These are phyloP conservation scores for Micromys minutus DNA, from an alignment of 2,113 vertebrate genomes.

Conservation along the genomic window DNA sequence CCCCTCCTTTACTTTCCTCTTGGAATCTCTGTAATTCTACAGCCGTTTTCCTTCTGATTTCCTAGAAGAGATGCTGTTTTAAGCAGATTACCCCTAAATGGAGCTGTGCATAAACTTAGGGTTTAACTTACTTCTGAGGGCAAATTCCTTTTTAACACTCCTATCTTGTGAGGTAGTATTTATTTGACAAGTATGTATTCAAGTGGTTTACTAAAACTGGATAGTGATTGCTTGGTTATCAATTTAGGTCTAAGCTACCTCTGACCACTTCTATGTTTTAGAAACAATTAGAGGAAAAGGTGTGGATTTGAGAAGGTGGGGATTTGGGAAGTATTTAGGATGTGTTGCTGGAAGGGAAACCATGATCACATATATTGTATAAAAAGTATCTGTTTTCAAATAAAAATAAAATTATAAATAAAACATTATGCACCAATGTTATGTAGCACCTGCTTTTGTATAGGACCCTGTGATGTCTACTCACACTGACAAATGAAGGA, in stretches of 20 bases:
- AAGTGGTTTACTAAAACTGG: neutral
- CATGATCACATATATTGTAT: neutral
- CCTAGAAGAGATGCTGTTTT: conserved; percentile 38
- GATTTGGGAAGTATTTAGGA: neutral
- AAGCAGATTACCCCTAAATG: conserved; percentile 20
- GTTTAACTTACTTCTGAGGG: neutral
- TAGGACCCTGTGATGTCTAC: conserved; percentile 8
- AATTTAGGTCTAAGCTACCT: neutral
- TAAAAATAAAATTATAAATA: neutral
- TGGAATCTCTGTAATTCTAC: conserved; percentile 26
- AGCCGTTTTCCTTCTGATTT: conserved; percentile 21
- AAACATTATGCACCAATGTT: neutral
- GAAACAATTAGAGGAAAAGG: neutral
- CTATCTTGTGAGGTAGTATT: neutral
- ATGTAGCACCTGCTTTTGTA: neutral
- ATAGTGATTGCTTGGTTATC: neutral
- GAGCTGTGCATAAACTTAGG: neutral
- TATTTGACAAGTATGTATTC: neutral
- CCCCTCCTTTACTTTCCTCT: neutral
- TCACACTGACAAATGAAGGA: neutral
- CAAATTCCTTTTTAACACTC: conserved; percentile 29
- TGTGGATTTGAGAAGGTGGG: neutral
- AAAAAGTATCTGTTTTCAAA: neutral
- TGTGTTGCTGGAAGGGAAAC: neutral
- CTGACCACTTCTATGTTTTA: neutral